Base-by-base conservation (phyloP, 2,888 invertebrate species). In the Eurois occulta region DNA sequence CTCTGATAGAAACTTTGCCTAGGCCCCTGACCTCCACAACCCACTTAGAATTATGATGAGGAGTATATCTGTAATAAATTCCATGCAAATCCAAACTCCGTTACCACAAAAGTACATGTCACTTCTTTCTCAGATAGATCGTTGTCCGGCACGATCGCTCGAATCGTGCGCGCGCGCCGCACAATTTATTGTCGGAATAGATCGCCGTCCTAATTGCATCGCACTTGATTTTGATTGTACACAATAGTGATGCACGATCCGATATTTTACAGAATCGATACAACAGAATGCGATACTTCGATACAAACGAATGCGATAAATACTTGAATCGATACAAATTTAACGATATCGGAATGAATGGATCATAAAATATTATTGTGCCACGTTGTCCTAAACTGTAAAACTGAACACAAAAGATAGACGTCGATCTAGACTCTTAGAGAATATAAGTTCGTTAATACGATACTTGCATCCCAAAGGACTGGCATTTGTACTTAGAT, bases 141-240 rank as follows among this genome's bases (percentile, higher is more conserved):
- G 80, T 80, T 73, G 75, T 81, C 64, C 71, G 41, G 78, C 86
- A 90, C 87, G 90, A 89, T 88, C 86, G 71, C 70, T 18, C 13
- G 77, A 83, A 77, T 89, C 90, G 90, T 90, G 90, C 82, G 80
- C 89, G 72, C 64, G 80, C 83, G 67, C 71, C 71, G 70, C 48
- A 79, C 85, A 81, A 86, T 88, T 87, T 88, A 88, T 83, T 87
- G 81, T 78, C 43, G 46, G 80, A 75, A 85, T 78, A 81, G 85
- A 88, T 85, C 81, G 79, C 81, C 68, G 77, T 75, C 85, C 87
- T 88, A 87, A 87, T 87, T 88, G 80, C 77, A 78, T 82, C 77
- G 86, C 85, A 88, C 88, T 88, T 77, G 85, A 72, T 70, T 78
- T 77, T 86, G 85, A 87, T 87, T 85, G 78, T 87, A 72, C 65